A percentile compares a stretch with the other conserved stretches of the same genome.
Conservation (phyloP, 1,140 invertebrate genomes). For the Ceratosolen solmsi region DNA sequence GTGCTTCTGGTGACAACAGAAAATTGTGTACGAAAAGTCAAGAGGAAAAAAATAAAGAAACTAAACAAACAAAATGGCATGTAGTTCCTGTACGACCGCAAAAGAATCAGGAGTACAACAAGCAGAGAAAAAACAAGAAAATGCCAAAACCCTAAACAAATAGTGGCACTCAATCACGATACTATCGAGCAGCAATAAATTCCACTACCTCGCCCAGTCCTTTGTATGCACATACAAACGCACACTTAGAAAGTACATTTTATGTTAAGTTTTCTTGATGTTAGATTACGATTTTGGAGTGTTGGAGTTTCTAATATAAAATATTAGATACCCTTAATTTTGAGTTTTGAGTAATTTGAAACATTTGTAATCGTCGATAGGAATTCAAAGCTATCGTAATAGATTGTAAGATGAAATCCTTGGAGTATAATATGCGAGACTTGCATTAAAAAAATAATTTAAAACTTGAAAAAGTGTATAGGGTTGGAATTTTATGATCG, state of each 20-base stretch:
- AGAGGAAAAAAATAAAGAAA: neutral
- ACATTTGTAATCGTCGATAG: neutral
- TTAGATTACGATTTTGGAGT: neutral
- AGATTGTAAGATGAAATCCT: too few species aligned
- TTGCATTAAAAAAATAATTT: too few species aligned
- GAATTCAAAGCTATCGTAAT: too few species aligned
- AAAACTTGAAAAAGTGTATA: too few species aligned
- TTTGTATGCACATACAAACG: neutral
- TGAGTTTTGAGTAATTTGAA: neutral
- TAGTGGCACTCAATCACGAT: slow-evolving; percentile 46
- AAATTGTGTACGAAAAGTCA: neutral
- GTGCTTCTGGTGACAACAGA: neutral
- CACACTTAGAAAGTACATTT: neutral
- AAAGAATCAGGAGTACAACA: neutral
- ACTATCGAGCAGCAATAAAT: slow-evolving; percentile 48
- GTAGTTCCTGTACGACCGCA: neutral
- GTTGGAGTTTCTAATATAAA: too few species aligned
- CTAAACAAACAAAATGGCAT: neutral
- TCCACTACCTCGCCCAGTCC: slow-evolving; percentile 20
- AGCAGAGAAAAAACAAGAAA: slow-evolving; percentile 4
- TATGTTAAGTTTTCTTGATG: neutral
- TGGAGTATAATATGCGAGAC: too few species aligned
- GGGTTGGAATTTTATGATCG: too few species aligned
- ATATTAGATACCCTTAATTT: too few species aligned
- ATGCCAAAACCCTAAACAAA: slow-evolving; percentile 45